Conservation (phyloP, 2,113 vertebrate species). For the Eira barbara region DNA sequence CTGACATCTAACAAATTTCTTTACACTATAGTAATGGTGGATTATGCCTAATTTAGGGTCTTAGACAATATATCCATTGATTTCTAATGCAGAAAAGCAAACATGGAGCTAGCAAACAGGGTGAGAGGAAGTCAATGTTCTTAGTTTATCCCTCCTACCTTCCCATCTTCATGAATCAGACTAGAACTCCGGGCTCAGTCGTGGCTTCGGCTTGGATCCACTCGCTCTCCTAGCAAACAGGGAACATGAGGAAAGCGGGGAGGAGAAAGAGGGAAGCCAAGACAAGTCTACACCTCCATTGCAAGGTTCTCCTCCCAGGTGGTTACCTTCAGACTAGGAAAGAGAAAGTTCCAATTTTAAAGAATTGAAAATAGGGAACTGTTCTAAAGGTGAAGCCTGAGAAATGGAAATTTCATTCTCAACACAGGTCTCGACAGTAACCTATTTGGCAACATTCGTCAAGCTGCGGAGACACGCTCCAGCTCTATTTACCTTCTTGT, state of each 20-base stretch:
- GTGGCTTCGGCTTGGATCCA: neutral
- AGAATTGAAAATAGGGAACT: neutral
- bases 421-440: neutral
- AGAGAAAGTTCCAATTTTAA: neutral
- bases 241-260: neutral
- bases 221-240: neutral
- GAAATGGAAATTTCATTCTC: constrained; percentile 27
- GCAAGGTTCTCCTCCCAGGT: neutral
- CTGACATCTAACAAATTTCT: neutral
- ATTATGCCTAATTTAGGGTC: neutral
- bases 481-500: neutral
- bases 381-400: neutral
- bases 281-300: neutral
- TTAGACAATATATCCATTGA: neutral
- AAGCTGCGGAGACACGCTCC: neutral
- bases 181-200: neutral
- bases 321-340: neutral
- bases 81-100: constrained; percentile 35
- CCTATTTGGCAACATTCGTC: neutral
- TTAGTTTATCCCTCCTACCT: neutral
- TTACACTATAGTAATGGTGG: neutral
- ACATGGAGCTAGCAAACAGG: neutral
- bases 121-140: neutral
- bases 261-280: neutral
- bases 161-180: neutral